A percentile compares a stretch with the other conserved stretches of the same genome.
These are phyloP conservation scores for Haemorhous mexicanus DNA, from an alignment of 2,113 vertebrate species.

Conservation along the genomic window DNA sequence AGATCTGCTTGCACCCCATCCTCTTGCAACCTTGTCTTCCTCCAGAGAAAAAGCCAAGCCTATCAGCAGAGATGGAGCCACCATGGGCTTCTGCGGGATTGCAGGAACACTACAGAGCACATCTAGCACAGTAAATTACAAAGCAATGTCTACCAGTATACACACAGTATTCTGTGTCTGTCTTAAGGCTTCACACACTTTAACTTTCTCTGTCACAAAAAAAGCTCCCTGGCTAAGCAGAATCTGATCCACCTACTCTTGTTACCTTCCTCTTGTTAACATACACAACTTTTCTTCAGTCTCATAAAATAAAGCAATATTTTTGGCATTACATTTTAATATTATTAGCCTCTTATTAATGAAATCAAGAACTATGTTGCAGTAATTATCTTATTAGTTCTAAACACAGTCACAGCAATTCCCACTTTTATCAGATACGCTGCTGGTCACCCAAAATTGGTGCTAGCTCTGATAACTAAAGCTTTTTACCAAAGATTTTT, in stretches of 20 bases:
- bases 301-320: background rate
- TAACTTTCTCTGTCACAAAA: background rate
- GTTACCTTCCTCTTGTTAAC: background rate
- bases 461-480: background rate
- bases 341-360: background rate
- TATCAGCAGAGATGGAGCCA: background rate
- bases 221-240: background rate
- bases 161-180: background rate
- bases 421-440: background rate
- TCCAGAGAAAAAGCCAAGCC: background rate
- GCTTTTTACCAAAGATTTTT: background rate
- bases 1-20: background rate
- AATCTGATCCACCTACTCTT: background rate
- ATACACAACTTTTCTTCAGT: background rate
- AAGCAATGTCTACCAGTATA: background rate
- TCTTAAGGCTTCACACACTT: background rate
- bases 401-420: background rate
- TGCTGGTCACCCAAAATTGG: background rate
- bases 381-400: background rate
- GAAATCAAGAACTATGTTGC: background rate
- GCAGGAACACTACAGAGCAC: background rate
- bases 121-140: background rate
- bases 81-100: background rate
- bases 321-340: background rate
- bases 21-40: background rate